Base-by-base conservation (phyloP, 2,113 vertebrate genomes). In the Dicrurus megarhynchus region DNA sequence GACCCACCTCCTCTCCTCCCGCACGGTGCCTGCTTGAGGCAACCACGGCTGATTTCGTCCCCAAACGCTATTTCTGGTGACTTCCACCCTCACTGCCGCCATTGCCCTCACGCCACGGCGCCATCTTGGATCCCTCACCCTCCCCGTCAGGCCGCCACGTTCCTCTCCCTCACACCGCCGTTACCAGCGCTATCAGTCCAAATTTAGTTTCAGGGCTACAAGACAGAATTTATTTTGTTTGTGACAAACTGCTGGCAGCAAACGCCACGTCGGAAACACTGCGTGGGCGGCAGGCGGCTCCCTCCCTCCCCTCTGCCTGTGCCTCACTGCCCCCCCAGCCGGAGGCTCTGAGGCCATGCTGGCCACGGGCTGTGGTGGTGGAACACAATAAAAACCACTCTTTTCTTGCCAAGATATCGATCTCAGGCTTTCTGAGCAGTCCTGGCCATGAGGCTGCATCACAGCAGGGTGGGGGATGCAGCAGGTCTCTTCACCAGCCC, bases 71-170 rank as follows among this genome's bases (percentile, higher is more conserved):
- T 10, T 23, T 20, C 9, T 10, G 55, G 46, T 1, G 24, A 5
- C 37, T 46, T 37, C 16, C 0, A 1, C 16, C 23, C 0, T 37
- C 9, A 1, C 13, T 0, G 3, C 65, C 14, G 0, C 61, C 69
- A 11, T n/a, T 9, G 10, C 52, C 70, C 47, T 85, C 33, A 7
- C 4, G 21, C 22, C 33, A 0, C 1, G 2, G 10, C 28, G 7
- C 87, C 94, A 87, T 73, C 81, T 89, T 81, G 84, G 64, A 5
- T 52, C 33, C 71, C 27, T 80, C 60, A 11, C 18, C 30, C n/a
- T 17, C 9, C 35, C 37, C 1, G 9, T 10, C 73, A 4, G 52
- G 41, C 83, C 11, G 1, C 52, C 49, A 7, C 7, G 0, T 9
- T 65, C 49, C 15, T 15, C 14, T 30, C 35, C 52, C 50, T 60